A percentile compares a stretch with the other conserved stretches of the same genome.
Evolutionary conservation across 2,113 vertebrate species (phyloP).

Genomic region (Perognathus longimembris): DNA sequence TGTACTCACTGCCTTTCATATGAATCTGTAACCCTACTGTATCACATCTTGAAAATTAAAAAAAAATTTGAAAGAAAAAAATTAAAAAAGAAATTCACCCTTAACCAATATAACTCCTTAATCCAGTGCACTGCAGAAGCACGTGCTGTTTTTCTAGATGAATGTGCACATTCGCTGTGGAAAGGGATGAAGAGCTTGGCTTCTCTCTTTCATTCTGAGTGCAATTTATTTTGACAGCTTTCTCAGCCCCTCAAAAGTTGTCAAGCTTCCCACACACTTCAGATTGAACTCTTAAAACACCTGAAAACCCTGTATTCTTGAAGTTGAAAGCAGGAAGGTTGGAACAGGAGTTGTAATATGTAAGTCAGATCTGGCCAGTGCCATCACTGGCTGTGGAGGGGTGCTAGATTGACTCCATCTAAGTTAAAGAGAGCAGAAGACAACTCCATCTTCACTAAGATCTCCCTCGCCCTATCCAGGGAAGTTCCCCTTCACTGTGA

Average conservation of each 20-base stretch:
- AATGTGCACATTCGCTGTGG: constrained; percentile 50
- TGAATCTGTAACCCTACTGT: too few species aligned
- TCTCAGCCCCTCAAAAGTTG: constrained; percentile 50
- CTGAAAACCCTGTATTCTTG: neutral
- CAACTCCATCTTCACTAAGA: too few species aligned
- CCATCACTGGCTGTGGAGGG: too few species aligned
- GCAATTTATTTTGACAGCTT: constrained; percentile 75
- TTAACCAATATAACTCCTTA: constrained; percentile 47
- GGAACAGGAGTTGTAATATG: too few species aligned
- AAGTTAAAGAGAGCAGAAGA: too few species aligned
- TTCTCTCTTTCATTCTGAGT: constrained; percentile 61
- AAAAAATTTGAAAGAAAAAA: too few species aligned
- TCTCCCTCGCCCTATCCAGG: too few species aligned
- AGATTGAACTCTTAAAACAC: constrained; percentile 45
- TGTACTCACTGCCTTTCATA: too few species aligned
- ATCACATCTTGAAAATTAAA: too few species aligned
- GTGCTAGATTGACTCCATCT: too few species aligned
- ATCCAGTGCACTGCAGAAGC: neutral
- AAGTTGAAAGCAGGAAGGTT: neutral
- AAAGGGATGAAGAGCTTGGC: constrained; percentile 28
- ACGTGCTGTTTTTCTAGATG: constrained; percentile 47
- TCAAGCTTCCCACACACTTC: constrained; percentile 60
- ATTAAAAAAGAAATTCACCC: constrained; percentile 64
- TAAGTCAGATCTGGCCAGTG: too few species aligned
- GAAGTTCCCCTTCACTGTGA: too few species aligned